Evolutionary conservation across 1,140 invertebrate genomes (phyloP).

Genomic region (Formica selysi): DNA sequence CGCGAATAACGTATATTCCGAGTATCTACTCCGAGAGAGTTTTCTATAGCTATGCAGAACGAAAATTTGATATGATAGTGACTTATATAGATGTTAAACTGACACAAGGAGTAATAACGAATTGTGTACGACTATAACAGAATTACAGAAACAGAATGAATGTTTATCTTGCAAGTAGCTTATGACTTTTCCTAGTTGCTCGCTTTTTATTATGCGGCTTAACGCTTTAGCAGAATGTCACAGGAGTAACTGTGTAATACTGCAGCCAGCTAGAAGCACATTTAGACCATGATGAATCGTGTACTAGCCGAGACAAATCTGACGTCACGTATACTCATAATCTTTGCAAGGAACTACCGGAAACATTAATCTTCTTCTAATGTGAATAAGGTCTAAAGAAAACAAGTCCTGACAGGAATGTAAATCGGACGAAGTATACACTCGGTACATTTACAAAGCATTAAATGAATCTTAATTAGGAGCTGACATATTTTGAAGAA

Average conservation of each 20-base stretch:
- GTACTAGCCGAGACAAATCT: slow-evolving; percentile 44
- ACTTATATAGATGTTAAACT: neutral
- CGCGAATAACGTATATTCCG: neutral
- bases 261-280: neutral
- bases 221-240: neutral
- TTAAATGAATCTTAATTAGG: slow-evolving; percentile 12
- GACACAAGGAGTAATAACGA: neutral
- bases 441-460: neutral
- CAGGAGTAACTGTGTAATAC: neutral
- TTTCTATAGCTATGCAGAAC: neutral
- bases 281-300: slow-evolving; percentile 27
- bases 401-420: neutral
- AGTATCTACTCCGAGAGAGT: neutral
- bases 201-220: neutral
- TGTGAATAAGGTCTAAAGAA: neutral
- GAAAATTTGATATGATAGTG: neutral
- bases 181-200: neutral
- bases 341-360: slow-evolving; percentile 19
- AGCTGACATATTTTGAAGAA: slow-evolving; percentile 4
- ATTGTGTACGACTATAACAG: neutral
- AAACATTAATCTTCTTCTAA: slow-evolving; percentile 32
- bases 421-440: neutral
- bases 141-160: neutral
- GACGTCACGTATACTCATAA: slow-evolving; percentile 39
- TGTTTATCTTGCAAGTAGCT: neutral